Base-by-base conservation (phyloP, 2,888 invertebrate species). In the Pharmacophagus antenor region DNA sequence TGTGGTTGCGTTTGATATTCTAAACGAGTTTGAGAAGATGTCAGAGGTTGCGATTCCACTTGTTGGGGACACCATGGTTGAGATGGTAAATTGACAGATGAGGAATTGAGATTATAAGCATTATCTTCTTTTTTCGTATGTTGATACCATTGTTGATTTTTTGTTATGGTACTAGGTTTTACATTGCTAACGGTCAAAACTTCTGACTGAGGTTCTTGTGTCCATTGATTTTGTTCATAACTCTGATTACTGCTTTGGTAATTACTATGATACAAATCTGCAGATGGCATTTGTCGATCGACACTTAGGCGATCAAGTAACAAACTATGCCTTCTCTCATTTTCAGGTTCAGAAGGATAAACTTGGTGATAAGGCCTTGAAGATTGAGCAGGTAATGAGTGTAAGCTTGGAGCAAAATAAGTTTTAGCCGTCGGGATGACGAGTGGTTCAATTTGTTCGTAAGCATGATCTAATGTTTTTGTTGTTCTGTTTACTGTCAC, bases 111-210 rank as follows among this genome's bases (percentile, higher is more conserved):
- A 64, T 84, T 85, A 55, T 80, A 82, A 56, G 77, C 67, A 15
- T 70, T 66, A 62, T 84, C 84, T 56, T 85, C 84, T 62, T 74
- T 81, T 42, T 72, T 80, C 31, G 69, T 77, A 58, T 86, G 85
- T 67, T 88, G 87, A 61, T 85, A 90, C 90, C 90, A 90, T 63
- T 89, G 86, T 58, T 86, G 85, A 60, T 88, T 71, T 60, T 72
- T 89, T 8, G 82, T 84, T 23, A 90, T 86, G 12, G 76, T 75
- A 66, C 90, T 90, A 2, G 90, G 90, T 63, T 90, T 90, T 0
- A 90, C 85, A 63, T 90, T 90, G 62, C 86, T 88, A 1, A 85
- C 84, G 21, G 76, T 84, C 1, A 90, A 67, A 41, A 90, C 82
- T 70, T 90, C 90, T 5, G 88, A 84, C 64, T 87, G 84, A 15